Evolutionary conservation across 2,113 vertebrate species (phyloP).

Genomic region (Lycaon pictus): DNA sequence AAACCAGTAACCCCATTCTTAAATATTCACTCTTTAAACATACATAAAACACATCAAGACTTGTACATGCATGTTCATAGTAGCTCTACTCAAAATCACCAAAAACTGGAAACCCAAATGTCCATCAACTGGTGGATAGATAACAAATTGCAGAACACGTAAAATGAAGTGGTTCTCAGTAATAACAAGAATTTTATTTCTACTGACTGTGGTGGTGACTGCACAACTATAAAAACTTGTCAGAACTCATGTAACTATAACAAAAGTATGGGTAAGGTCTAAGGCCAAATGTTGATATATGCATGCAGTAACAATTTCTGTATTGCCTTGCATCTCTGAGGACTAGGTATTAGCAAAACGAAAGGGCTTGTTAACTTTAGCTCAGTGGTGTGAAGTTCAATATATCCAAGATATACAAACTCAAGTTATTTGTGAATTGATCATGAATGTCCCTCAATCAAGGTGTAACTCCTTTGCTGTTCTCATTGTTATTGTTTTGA

Average conservation of each 20-base stretch:
- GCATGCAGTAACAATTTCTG: background rate
- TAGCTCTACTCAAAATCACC: background rate
- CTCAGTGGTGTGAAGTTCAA: background rate
- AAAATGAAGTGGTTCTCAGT: background rate
- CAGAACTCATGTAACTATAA: background rate
- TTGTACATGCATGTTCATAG: background rate
- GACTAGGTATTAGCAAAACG: background rate
- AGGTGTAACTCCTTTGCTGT: background rate
- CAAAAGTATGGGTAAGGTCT: background rate
- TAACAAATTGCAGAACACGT: background rate
- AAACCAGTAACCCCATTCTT: background rate
- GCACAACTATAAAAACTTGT: background rate
- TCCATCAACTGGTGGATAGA: background rate
- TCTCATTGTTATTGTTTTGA: background rate
- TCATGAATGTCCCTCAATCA: slow-evolving; percentile 7
- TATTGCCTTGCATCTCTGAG: background rate
- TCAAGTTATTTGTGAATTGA: background rate
- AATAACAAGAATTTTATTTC: slow-evolving; percentile 12
- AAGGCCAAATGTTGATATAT: background rate
- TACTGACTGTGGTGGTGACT: background rate
- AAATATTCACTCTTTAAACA: background rate
- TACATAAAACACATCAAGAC: background rate
- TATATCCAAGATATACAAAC: background rate
- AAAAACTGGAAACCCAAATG: background rate
- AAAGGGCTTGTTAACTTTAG: background rate